Evolutionary conservation across 92 coral and sea anemone species (phyloP), one percentile per base, ranked within the genome.

Genomic region (Muricea muricata): DNA sequence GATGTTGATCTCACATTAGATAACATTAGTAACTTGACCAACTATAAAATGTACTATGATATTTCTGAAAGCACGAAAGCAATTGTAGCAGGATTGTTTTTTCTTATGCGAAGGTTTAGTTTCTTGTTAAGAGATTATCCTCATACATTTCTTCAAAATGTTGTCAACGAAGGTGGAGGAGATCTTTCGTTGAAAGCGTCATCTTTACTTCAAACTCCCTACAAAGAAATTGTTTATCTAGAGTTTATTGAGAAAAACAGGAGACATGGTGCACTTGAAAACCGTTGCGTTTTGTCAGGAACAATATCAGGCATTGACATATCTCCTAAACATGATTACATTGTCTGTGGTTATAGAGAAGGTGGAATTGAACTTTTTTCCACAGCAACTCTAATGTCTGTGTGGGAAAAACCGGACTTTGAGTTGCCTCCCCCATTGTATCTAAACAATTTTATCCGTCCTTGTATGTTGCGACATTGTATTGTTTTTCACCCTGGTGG

Each of bases 281-380:
- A n/a, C 20, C 72, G 83, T 0, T 78, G 63, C 29, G 46, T 39
- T 30, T 47, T 41, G 33, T 55, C 83, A 13, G 83, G 46, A 17
- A 17, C 25, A 32, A 68, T 78, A 21, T 65, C 67, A 7, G 63
- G 71, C 13, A 56, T 78, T 23, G 83, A 78, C 34, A 68, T 78
- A 18, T 78, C 83, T 35, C 72, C 72, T 25, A 68, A 56, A 18
- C 69, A 31, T 30, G 20, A 78, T 9, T 32, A 55, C 46, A 10
- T 78, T 45, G 83, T 78, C 8, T 55, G 83, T 48, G 11, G 52
- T 56, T 78, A 78, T n/a, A 41, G 73, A 20, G 85, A 54, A 2
- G 92, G 93, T 17, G 50, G 75, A 0, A 48, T 88, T 78, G 76
- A 69, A 21, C 63, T 91, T 73, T 91, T 86, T 86, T 91, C 93